phyloP scores from a whole-genome alignment of 2,888 invertebrate species.

The Germaria angustata region DNA sequence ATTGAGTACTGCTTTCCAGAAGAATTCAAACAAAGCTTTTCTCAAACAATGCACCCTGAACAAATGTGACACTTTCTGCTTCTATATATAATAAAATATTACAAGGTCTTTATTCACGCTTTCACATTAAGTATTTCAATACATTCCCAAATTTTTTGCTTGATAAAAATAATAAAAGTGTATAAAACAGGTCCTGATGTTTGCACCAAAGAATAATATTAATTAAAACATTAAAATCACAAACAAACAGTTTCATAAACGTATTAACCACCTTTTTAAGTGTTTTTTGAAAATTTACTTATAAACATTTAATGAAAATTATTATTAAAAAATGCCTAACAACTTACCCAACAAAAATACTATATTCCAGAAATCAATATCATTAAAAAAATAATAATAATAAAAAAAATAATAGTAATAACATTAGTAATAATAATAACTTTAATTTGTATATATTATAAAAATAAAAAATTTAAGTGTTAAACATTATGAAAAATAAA shows the following conservation, averaged over 20 bases:
- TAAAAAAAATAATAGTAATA: no score
- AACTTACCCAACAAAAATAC: conserved; percentile 17
- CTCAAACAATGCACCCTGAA: no score
- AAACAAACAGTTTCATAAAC: conserved; percentile 36
- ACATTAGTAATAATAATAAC: no score
- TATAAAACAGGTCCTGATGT: conserved; percentile 22
- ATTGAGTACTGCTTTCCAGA: no score
- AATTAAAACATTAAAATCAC: neutral
- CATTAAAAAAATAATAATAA: conserved; percentile 32
- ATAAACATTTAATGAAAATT: conserved; percentile 20
- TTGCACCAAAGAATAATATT: conserved; percentile 31
- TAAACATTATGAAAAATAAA: conserved; percentile 38
- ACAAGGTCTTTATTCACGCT: neutral
- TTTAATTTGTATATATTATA: conserved; percentile 48
- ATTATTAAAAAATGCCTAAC: conserved; percentile 16
- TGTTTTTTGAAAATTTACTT: conserved; percentile 60
- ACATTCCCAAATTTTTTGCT: neutral
- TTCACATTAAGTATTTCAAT: neutral
- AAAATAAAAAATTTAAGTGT: conserved; percentile 47
- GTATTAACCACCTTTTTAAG: conserved; percentile 63
- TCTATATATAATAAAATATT: neutral
- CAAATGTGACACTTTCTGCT: no score
- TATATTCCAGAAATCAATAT: conserved; percentile 25
- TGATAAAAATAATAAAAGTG: neutral
- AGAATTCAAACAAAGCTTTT: no score